Conservation (phyloP, 2,113 vertebrate genomes). For the Cyanoramphus novaezelandiae region DNA sequence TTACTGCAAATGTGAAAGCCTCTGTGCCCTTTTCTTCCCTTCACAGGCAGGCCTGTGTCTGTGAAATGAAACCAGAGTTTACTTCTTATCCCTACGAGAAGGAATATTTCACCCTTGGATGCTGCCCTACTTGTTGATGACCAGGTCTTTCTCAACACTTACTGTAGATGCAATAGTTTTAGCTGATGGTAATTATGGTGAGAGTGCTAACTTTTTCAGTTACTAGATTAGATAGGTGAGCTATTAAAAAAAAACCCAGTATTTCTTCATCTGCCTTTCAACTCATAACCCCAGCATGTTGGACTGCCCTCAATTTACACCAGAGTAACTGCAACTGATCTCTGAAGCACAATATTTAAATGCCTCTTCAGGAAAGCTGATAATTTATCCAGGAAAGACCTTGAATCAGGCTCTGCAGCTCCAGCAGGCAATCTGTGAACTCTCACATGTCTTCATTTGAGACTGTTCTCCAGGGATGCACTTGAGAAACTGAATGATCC, state of each 20-base stretch:
- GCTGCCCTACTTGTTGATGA: background rate
- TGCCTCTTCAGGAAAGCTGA: background rate
- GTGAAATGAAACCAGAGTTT: background rate
- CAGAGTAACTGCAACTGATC: background rate
- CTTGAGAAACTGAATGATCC: background rate
- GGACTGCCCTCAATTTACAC: background rate
- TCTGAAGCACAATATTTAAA: background rate
- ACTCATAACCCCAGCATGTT: background rate
- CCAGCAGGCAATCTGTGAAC: background rate
- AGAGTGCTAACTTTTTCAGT: background rate
- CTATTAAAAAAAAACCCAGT: background rate
- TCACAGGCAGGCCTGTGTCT: background rate
- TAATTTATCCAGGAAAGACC: background rate
- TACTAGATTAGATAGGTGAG: background rate
- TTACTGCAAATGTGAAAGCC: background rate
- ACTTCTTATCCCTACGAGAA: background rate
- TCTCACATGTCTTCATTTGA: background rate
- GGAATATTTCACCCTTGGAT: background rate
- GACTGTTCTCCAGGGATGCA: background rate
- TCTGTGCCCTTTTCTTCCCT: background rate
- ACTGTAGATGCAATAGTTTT: background rate
- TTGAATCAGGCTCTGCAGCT: background rate
- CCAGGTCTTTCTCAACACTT: background rate
- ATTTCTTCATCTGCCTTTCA: background rate
- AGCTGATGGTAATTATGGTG: background rate